phyloP scores from a whole-genome alignment of 2,797 vertebrate species.

The Peromyscus aztecus region DNA sequence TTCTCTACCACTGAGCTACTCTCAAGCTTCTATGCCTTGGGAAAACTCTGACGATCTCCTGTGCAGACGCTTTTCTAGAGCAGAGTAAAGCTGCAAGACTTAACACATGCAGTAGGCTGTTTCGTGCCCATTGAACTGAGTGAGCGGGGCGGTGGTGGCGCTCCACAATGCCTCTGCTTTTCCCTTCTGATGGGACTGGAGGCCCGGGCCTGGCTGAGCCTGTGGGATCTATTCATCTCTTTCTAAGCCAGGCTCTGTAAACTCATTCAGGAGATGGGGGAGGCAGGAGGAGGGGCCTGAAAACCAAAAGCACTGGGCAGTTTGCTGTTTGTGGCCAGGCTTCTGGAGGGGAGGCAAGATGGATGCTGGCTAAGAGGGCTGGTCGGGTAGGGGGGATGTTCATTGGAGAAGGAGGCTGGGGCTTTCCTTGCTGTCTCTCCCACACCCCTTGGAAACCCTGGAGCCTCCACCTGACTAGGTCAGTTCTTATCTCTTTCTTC shows the following conservation, averaged over 20 bases:
- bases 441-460: neutral
- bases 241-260: slow-evolving; percentile 74
- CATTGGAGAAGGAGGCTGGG: neutral
- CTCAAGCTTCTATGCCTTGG: neutral
- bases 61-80: slow-evolving; percentile 22
- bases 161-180: slow-evolving; percentile 73
- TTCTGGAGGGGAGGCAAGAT: neutral
- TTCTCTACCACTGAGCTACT: neutral
- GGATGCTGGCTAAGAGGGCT: neutral
- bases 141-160: neutral
- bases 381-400: neutral
- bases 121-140: slow-evolving; percentile 11
- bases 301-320: slow-evolving; percentile 58
- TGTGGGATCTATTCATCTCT: slow-evolving; percentile 78
- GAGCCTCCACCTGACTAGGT: neutral
- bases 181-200: slow-evolving; percentile 31
- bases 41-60: neutral
- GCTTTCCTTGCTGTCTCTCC: neutral
- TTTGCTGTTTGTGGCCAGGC: neutral
- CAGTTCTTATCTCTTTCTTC: slow-evolving; percentile 54
- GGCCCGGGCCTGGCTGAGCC: slow-evolving; percentile 36
- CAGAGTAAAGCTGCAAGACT: slow-evolving; percentile 6
- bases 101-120: neutral
- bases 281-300: neutral
- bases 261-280: slow-evolving; percentile 64